These are phyloP conservation scores for Agriotes lineatus DNA, from an alignment of 2,888 invertebrate species.

Conservation along the genomic window DNA sequence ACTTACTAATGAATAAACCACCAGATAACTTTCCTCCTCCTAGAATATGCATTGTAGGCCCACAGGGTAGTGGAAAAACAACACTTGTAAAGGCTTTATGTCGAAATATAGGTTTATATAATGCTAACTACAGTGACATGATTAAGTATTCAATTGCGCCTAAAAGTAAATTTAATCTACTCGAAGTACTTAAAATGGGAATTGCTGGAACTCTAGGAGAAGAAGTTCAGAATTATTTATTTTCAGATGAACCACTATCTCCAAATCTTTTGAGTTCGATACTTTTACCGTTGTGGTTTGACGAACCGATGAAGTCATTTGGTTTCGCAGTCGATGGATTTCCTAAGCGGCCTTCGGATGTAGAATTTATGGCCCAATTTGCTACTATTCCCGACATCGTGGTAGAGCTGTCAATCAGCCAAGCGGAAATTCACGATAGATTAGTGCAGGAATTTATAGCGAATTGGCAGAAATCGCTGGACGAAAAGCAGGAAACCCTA, in stretches of 20 bases:
- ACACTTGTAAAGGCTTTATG: conserved; percentile 68
- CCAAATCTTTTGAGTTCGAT: conserved; percentile 65
- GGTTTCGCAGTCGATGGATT: conserved; percentile 75
- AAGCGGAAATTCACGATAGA: conserved; percentile 51
- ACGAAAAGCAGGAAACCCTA: conserved; percentile 56
- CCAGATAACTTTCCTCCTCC: conserved; percentile 67
- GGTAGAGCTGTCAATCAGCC: conserved; percentile 66
- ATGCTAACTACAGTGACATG: conserved; percentile 66
- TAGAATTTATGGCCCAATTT: conserved; percentile 68
- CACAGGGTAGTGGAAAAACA: conserved; percentile 70
- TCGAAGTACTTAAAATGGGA: conserved; percentile 27
- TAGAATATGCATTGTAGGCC: conserved; percentile 72
- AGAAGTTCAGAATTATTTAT: conserved; percentile 66
- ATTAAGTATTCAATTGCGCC: conserved; percentile 49
- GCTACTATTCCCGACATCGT: conserved; percentile 72
- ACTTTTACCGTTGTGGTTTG: conserved; percentile 65
- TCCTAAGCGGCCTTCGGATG: conserved; percentile 70
- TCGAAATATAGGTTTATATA: conserved; percentile 69
- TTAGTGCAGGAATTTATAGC: conserved; percentile 50
- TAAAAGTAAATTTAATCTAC: conserved; percentile 42
- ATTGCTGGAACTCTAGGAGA: conserved; percentile 26
- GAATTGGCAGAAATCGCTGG: conserved; percentile 63
- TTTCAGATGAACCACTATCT: conserved; percentile 67
- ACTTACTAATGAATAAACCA: conserved; percentile 67
- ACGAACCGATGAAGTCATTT: conserved; percentile 65